phyloP scores from a whole-genome alignment of 1,140 invertebrate species.

The Augochlora pura region DNA sequence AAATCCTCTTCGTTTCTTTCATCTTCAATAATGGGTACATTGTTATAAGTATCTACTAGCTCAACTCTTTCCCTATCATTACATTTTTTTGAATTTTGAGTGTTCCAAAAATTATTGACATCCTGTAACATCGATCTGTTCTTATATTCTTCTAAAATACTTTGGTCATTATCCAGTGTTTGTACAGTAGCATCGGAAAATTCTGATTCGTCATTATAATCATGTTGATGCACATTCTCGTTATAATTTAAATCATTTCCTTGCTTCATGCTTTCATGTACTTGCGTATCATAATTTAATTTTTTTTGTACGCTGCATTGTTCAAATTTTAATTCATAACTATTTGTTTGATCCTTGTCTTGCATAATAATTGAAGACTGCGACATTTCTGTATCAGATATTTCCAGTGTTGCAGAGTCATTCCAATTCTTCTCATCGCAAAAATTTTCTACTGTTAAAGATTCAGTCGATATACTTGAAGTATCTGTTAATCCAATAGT shows the following conservation, averaged over 20 bases:
- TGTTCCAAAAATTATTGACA: constrained; percentile 1
- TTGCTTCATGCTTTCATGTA: background rate
- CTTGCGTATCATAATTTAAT: background rate
- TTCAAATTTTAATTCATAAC: background rate
- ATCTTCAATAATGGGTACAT: constrained; percentile 24
- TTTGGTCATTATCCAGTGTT: background rate
- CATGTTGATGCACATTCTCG: background rate
- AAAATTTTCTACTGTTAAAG: constrained; percentile 50
- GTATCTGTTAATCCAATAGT: constrained; percentile 73
- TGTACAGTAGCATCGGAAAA: background rate
- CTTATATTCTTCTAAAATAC: background rate
- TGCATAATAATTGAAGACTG: background rate
- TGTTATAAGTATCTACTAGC: constrained; percentile 10
- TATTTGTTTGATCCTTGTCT: background rate
- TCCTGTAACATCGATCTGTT: background rate
- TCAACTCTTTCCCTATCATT: background rate
- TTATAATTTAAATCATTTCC: constrained; percentile 8
- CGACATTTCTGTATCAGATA: constrained; percentile 64
- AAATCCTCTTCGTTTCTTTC: constrained; percentile 50
- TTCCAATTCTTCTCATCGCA: constrained; percentile 67
- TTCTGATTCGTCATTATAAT: constrained; percentile 20
- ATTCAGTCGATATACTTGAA: constrained; percentile 69
- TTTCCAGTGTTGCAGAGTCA: constrained; percentile 67
- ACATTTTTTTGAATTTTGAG: background rate
- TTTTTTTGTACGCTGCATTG: background rate